Evolutionary conservation across 2,888 invertebrate species (phyloP), one percentile per base, ranked within the genome.

Genomic region (Neoascia interrupta): DNA sequence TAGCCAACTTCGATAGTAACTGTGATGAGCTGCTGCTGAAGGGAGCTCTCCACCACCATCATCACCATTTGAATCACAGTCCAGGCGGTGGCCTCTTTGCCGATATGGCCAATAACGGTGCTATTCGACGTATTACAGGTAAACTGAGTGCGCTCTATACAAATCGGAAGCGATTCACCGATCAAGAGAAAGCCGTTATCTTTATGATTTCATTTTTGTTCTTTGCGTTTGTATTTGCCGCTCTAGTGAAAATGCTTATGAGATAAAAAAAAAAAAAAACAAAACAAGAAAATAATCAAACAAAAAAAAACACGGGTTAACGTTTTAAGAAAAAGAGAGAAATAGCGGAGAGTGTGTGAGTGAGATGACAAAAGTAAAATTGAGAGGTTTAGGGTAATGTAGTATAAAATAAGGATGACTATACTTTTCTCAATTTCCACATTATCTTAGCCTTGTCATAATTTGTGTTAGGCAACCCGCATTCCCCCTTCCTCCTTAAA

Each of bases 81-180:
- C 63, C 13, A 28, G 56, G 81, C 16, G 76, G 75, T 45, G 81
- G 74, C 31, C 74, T 82, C 36, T 81, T 82, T 60, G 81, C 82
- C 64, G 68, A 72, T 56, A 61, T 72, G 66, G 81, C 63, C 81
- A 84, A 84, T 76, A 21, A 88, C 85, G 84, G 90, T 87, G 82
- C 90, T 86, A 61, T 90, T 84, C 53, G 90, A 85, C 83, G 91
- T 86, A 83, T 89, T 84, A 84, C 92, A 21, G 81, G 84, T 81
- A 85, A 85, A 81, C 80, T 88, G 13, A 84, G 85, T 36, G 81
- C 87, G 53, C 82, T 88, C 36, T 88, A 87, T 72, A 84, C 84
- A 76, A 88, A 86, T 81, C 85, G 88, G 1, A 88, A 87, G 81
- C 86, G 87, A 36, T 85, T 87, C 58, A 86, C 86, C 43, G 88